Conservation (phyloP, 2,797 vertebrate genomes). For the Falco columbarius region DNA sequence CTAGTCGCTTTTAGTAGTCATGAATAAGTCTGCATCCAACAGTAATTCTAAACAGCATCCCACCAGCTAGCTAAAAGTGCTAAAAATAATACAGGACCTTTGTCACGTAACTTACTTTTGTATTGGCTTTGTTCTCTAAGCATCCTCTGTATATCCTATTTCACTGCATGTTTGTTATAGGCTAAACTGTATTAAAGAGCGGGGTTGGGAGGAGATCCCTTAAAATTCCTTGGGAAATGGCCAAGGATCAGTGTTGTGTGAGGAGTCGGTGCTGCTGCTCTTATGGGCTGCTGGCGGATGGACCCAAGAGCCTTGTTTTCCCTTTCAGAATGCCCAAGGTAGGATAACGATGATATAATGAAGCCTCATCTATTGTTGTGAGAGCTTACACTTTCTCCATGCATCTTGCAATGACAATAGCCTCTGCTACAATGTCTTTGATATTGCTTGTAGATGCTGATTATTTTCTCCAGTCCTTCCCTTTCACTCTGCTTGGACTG, state of each 20-base stretch:
- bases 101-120: background rate
- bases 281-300: background rate
- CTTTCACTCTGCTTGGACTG: background rate
- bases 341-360: background rate
- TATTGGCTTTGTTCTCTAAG: background rate
- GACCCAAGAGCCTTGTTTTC: background rate
- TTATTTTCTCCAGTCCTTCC: background rate
- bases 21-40: accelerated
- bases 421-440: background rate
- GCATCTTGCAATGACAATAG: background rate
- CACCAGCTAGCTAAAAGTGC: background rate
- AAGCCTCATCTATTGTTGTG: background rate
- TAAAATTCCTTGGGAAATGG: background rate
- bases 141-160: no score
- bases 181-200: background rate
- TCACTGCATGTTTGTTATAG: accelerated
- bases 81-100: background rate
- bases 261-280: background rate
- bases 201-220: background rate
- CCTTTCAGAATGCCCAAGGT: background rate
- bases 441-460: background rate
- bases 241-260: no score
- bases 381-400: background rate
- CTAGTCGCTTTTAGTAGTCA: accelerated
- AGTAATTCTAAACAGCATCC: background rate